These are phyloP conservation scores for Rhodeus uyekii DNA, from an alignment of 2,797 vertebrate species.

Conservation along the genomic window DNA sequence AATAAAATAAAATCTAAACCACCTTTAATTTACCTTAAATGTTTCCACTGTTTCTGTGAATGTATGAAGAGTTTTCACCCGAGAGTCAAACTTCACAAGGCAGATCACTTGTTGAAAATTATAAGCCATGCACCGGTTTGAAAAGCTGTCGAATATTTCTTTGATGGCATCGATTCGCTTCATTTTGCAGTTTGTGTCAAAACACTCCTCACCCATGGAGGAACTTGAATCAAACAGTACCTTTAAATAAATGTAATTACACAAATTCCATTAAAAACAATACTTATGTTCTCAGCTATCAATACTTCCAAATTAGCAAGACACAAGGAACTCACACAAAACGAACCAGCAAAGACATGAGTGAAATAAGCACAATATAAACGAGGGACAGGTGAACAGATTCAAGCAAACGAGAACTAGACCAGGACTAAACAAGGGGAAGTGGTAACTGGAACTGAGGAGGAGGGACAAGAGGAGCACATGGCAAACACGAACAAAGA, in stretches of 20 bases:
- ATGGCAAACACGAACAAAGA: too few species aligned
- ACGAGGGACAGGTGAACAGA: too few species aligned
- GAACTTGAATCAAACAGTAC: slow-evolving; percentile 70
- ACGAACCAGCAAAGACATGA: too few species aligned
- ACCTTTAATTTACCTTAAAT: slow-evolving; percentile 66
- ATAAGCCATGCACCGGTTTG: slow-evolving; percentile 69
- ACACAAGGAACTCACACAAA: too few species aligned
- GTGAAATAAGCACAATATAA: too few species aligned
- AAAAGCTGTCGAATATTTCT: slow-evolving; percentile 70
- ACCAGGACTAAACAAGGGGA: too few species aligned
- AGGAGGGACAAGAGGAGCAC: too few species aligned
- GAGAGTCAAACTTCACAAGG: slow-evolving; percentile 65
- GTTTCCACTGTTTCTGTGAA: slow-evolving; percentile 73
- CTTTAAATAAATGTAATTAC: slow-evolving; percentile 43
- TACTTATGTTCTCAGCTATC: too few species aligned
- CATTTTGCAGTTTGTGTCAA: slow-evolving; percentile 53
- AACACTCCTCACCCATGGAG: slow-evolving; percentile 68
- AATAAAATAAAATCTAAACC: neutral
- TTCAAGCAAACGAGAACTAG: too few species aligned
- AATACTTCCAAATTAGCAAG: too few species aligned
- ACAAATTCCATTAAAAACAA: neutral
- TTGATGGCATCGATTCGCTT: slow-evolving; percentile 66
- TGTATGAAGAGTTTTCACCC: slow-evolving; percentile 64
- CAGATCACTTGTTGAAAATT: slow-evolving; percentile 68
- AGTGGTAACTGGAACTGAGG: too few species aligned